A percentile compares a stretch with the other conserved stretches of the same genome.
These are phyloP conservation scores for Hyles lineata DNA, from an alignment of 2,888 invertebrate species.

Conservation along the genomic window DNA sequence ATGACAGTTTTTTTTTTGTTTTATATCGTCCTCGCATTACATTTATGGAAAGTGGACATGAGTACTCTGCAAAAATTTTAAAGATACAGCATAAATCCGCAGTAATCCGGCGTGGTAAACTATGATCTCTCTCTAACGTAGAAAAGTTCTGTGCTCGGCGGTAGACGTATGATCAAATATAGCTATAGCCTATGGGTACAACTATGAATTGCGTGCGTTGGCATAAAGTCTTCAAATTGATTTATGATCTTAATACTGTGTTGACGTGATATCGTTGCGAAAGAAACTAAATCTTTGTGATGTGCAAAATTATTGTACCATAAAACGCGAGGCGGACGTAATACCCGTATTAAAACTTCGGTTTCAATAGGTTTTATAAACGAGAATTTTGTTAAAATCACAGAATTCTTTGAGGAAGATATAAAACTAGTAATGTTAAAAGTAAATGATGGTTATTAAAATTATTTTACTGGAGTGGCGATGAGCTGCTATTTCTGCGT, in stretches of 20 bases:
- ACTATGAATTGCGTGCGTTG: neutral
- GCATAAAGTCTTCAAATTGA: constrained; percentile 19
- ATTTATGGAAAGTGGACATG: no score
- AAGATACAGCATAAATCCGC: no score
- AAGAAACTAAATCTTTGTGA: constrained; percentile 22
- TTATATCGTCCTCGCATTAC: no score
- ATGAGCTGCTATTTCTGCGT: neutral
- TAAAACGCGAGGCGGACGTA: constrained; percentile 15
- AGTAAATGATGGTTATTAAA: constrained; percentile 3
- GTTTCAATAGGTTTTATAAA: neutral
- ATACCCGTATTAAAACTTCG: neutral
- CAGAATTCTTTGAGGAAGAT: neutral
- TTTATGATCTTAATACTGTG: constrained; percentile 15
- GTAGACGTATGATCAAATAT: neutral
- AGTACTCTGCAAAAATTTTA: no score
- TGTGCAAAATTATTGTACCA: constrained; percentile 18
- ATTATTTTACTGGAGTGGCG: neutral
- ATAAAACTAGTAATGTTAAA: neutral
- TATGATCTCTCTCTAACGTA: no score
- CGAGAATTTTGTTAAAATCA: neutral
- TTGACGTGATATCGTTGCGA: constrained; percentile 3
- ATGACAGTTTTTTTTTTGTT: no score
- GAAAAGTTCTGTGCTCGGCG: no score
- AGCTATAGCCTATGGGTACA: neutral
- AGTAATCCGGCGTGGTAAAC: no score